These are phyloP conservation scores for Alca torda DNA, from an alignment of 2,797 vertebrate species.

Conservation along the genomic window DNA sequence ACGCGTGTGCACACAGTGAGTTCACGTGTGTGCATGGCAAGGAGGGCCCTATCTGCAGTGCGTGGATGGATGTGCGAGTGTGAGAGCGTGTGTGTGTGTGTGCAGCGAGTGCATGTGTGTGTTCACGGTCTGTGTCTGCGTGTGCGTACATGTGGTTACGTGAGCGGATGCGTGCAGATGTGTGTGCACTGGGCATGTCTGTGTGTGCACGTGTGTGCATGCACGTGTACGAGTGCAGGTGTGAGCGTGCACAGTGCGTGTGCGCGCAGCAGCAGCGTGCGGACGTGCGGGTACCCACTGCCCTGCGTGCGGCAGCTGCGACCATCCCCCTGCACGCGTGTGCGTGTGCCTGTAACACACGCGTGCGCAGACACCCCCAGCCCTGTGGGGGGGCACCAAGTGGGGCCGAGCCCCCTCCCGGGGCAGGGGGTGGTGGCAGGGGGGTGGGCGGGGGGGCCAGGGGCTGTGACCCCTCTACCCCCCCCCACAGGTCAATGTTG, in stretches of 20 bases:
- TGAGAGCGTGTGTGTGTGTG: neutral
- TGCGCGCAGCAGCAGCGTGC: accelerated
- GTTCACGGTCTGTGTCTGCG: no score
- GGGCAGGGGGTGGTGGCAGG: neutral
- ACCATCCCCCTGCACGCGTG: neutral
- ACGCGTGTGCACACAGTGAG: accelerated
- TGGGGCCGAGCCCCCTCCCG: neutral
- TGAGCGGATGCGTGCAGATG: accelerated
- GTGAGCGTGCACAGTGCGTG: accelerated
- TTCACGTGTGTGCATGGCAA: accelerated
- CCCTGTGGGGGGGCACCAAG: accelerated
- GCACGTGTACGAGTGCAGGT: accelerated
- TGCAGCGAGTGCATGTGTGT: neutral
- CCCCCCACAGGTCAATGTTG: conserved; percentile 91
- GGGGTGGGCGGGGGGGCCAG: neutral
- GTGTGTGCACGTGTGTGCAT: accelerated
- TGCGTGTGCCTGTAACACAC: accelerated
- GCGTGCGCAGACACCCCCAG: no score
- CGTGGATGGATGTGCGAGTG: neutral
- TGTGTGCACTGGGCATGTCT: accelerated
- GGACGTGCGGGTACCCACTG: accelerated
- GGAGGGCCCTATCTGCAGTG: neutral
- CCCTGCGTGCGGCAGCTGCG: neutral
- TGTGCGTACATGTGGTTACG: accelerated
- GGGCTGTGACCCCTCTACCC: neutral